Percentiles rank a stretch among this genome's conserved stretches.
phyloP scores from a whole-genome alignment of 2,888 invertebrate genomes.

The Eupithecia centaureata region DNA sequence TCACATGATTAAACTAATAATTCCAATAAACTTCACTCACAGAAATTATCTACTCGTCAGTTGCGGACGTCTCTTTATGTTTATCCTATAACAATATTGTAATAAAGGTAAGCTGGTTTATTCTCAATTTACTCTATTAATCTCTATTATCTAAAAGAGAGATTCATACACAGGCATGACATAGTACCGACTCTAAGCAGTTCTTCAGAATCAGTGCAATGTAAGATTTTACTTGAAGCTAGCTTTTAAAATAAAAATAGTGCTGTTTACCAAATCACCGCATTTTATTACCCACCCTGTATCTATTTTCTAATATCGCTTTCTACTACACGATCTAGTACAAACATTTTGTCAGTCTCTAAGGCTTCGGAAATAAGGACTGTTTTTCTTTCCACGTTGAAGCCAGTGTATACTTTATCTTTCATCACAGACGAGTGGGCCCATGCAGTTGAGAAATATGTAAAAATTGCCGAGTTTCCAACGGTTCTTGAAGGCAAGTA shows the following conservation, averaged over 20 bases:
- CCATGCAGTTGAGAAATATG: slow-evolving; percentile 63
- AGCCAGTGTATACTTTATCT: slow-evolving; percentile 61
- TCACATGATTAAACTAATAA: not conserved
- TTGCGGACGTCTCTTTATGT: too few relatives aligned
- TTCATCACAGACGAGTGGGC: slow-evolving; percentile 70
- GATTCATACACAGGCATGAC: not conserved
- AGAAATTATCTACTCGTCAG: too few relatives aligned
- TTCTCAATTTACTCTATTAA: not conserved
- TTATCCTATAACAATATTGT: too few relatives aligned
- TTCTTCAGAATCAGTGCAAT: not conserved
- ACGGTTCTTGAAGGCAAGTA: slow-evolving; percentile 48
- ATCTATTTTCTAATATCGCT: slow-evolving; percentile 1
- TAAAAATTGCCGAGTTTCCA: slow-evolving; percentile 51
- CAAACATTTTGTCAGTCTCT: slow-evolving; percentile 16
- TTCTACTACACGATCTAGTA: not conserved
- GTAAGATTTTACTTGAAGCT: not conserved
- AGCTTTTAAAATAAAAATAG: not conserved
- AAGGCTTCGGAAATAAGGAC: slow-evolving; percentile 34
- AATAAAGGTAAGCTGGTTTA: too few relatives aligned
- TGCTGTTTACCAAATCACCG: not conserved
- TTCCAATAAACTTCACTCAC: not conserved
- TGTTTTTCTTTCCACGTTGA: slow-evolving; percentile 40
- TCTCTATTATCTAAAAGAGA: not conserved
- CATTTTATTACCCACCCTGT: not conserved
- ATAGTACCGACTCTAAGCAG: too few relatives aligned